phyloP scores from a whole-genome alignment of 2,888 invertebrate species.

The Caenorhabditis sp. region DNA sequence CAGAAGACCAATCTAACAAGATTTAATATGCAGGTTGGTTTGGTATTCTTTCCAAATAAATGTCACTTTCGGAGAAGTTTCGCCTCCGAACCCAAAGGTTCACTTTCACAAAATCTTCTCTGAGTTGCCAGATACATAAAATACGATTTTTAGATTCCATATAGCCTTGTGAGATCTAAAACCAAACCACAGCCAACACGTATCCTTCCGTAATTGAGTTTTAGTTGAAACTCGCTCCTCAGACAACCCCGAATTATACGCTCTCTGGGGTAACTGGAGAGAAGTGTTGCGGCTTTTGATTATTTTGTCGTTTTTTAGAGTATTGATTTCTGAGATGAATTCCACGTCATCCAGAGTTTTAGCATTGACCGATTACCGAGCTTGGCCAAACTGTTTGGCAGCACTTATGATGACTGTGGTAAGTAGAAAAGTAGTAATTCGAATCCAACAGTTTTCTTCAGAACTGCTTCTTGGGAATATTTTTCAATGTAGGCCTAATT shows the following conservation, averaged over 20 bases:
- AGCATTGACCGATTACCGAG: not conserved
- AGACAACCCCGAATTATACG: slow-evolving; percentile 10
- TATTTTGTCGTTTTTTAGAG: not conserved
- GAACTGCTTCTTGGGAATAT: slow-evolving; percentile 32
- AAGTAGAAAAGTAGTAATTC: too few species aligned
- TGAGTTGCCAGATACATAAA: not conserved
- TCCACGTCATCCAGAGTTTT: not conserved
- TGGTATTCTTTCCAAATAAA: too few species aligned
- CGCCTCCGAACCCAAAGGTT: too few species aligned
- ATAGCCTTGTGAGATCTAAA: not conserved
- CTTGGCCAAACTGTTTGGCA: slow-evolving; percentile 38
- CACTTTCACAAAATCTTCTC: not conserved
- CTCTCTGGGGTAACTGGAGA: slow-evolving; percentile 11
- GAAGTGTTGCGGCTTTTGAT: not conserved
- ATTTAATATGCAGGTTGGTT: too few species aligned
- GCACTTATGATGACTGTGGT: slow-evolving; percentile 33
- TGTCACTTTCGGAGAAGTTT: too few species aligned
- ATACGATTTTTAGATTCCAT: not conserved
- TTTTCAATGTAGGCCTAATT: slow-evolving; percentile 17
- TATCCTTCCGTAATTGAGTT: slow-evolving; percentile 34
- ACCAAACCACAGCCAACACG: not conserved
- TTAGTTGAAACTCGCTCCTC: slow-evolving; percentile 15
- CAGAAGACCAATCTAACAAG: too few species aligned
- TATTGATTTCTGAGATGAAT: slow-evolving; percentile 11
- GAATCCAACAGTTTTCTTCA: too few species aligned